These are phyloP conservation scores for Phoenoteleia sp. DNA, from an alignment of 2,888 invertebrate species.

Conservation along the genomic window DNA sequence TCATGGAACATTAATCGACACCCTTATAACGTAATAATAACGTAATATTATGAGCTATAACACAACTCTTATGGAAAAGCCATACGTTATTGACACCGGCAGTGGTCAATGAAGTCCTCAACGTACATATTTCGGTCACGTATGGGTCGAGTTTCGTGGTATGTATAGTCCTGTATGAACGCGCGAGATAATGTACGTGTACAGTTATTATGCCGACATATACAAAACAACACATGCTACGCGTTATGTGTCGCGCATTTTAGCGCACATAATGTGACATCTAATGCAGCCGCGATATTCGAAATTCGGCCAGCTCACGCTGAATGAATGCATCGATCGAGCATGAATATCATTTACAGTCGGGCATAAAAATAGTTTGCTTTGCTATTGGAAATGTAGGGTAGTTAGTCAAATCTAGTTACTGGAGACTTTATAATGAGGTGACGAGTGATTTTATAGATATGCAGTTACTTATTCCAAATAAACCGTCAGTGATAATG, in stretches of 20 bases:
- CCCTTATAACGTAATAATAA: conserved; percentile 56
- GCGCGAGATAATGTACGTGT: conserved; percentile 55
- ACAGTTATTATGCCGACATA: conserved; percentile 57
- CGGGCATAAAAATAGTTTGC: conserved; percentile 21
- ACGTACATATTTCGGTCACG: conserved; percentile 77
- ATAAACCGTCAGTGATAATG: too few species aligned
- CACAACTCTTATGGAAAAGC: conserved; percentile 63
- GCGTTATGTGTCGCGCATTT: conserved; percentile 43
- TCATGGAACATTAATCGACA: conserved; percentile 65
- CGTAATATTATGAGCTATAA: conserved; percentile 55
- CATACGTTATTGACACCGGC: conserved; percentile 64
- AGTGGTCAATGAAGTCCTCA: conserved; percentile 75
- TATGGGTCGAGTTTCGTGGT: conserved; percentile 71
- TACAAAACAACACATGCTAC: conserved; percentile 65
- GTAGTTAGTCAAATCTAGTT: not conserved
- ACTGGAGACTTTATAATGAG: not conserved
- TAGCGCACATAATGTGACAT: conserved; percentile 67
- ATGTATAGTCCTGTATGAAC: conserved; percentile 55
- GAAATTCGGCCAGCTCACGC: conserved; percentile 41
- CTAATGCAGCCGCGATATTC: conserved; percentile 59
- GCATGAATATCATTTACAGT: conserved; percentile 50
- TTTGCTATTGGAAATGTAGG: conserved; percentile 9
- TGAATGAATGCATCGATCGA: conserved; percentile 54
- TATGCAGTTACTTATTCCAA: not conserved
- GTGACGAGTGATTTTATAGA: not conserved